Evolutionary conservation across 2,888 invertebrate genomes (phyloP).

Genomic region (Chymomyza fuscimana): DNA sequence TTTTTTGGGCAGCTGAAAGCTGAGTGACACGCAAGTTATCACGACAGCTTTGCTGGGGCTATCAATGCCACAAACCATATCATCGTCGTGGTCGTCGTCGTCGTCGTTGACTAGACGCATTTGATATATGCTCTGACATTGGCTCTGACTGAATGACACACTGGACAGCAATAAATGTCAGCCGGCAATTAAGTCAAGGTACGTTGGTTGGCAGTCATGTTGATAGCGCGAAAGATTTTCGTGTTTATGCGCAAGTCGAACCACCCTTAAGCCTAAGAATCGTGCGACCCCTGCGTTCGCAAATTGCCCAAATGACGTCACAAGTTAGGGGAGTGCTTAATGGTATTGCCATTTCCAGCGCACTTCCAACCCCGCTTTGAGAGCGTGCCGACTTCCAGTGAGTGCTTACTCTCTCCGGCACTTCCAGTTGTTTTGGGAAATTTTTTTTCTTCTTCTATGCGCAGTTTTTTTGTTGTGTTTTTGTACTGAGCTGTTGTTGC

Average conservation of each 20-base stretch:
- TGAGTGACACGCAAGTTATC: conserved; percentile 34
- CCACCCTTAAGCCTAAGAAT: conserved; percentile 1
- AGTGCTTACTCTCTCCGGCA: background rate
- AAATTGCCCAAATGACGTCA: conserved; percentile 51
- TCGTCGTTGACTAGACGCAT: conserved; percentile 14
- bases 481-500: conserved; percentile 16
- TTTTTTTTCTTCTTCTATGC: conserved; percentile 5
- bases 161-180: conserved; percentile 62
- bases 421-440: conserved; percentile 60
- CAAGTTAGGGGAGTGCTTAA: conserved; percentile 36
- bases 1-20: conserved; percentile 19
- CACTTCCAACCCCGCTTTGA: conserved; percentile 33
- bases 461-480: conserved; percentile 35
- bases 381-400: conserved; percentile 10
- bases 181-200: conserved; percentile 60
- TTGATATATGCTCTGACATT: conserved; percentile 17
- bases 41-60: conserved; percentile 36
- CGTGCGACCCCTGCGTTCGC: background rate
- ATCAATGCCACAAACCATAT: conserved; percentile 30
- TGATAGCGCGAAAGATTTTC: conserved; percentile 3
- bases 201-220: conserved; percentile 2
- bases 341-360: conserved; percentile 1
- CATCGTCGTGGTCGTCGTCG: conserved; percentile 19
- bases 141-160: conserved; percentile 45
- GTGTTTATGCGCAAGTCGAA: conserved; percentile 6